Evolutionary conservation across 2,888 invertebrate species (phyloP).

Genomic region (Entomobrya multifasciata): DNA sequence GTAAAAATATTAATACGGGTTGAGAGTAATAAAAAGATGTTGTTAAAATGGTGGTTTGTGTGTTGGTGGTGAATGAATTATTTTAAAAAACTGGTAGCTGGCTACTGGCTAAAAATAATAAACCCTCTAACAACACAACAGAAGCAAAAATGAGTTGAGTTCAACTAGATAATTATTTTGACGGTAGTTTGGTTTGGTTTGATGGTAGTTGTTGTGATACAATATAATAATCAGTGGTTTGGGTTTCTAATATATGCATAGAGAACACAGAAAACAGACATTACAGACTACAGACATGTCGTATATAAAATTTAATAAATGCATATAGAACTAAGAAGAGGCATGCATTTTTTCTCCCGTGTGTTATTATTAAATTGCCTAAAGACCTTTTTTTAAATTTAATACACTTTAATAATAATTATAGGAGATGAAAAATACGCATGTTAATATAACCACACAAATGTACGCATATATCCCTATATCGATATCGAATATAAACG

Average conservation of each 20-base stretch:
- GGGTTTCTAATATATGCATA: conserved; percentile 4
- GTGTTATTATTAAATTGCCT: conserved; percentile 61
- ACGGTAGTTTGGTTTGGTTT: too few species aligned
- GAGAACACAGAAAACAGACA: neutral
- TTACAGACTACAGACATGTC: neutral
- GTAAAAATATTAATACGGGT: conserved; percentile 29
- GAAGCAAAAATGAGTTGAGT: conserved; percentile 14
- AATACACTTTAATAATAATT: too few species aligned
- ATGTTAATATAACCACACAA: too few species aligned
- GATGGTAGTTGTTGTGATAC: too few species aligned
- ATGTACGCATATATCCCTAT: too few species aligned
- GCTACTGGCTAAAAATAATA: conserved; percentile 58
- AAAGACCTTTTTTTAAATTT: conserved; percentile 67
- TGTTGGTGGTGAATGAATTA: conserved; percentile 45
- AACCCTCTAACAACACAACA: neutral
- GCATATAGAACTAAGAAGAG: too few species aligned
- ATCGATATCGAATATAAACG: too few species aligned
- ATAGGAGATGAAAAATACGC: too few species aligned
- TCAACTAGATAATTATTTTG: conserved; percentile 61
- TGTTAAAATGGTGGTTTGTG: neutral
- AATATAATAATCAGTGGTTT: conserved; percentile 55
- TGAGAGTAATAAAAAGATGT: conserved; percentile 6
- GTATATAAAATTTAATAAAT: too few species aligned
- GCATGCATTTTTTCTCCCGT: too few species aligned
- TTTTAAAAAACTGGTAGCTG: conserved; percentile 52